phyloP scores from a whole-genome alignment of 2,113 vertebrate species.

The Myodes glareolus region DNA sequence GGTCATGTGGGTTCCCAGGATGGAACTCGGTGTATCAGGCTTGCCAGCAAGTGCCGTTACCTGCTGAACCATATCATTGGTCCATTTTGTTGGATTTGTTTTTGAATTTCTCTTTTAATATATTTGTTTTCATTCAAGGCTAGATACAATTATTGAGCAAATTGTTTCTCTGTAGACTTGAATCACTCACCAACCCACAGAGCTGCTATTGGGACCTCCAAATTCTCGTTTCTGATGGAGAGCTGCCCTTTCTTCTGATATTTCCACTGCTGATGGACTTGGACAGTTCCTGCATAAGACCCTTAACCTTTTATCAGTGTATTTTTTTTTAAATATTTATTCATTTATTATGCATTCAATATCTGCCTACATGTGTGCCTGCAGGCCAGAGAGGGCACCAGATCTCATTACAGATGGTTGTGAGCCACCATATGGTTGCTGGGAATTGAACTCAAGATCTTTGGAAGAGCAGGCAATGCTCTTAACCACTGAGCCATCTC shows the following conservation, averaged over 20 bases:
- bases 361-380: too few species aligned
- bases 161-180: constrained; percentile 28
- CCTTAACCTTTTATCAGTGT: constrained; percentile 15
- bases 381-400: too few species aligned
- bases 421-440: too few species aligned
- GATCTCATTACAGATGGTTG: too few species aligned
- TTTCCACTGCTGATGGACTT: background rate
- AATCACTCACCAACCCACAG: background rate
- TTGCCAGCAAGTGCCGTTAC: background rate
- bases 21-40: background rate
- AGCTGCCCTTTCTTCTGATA: background rate
- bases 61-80: too few species aligned
- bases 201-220: background rate
- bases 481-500: too few species aligned
- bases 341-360: too few species aligned
- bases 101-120: background rate
- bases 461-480: too few species aligned
- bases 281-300: background rate
- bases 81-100: background rate
- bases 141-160: constrained; percentile 44
- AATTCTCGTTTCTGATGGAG: constrained; percentile 41
- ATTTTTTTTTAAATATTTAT: too few species aligned
- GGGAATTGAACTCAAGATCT: too few species aligned
- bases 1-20: background rate
- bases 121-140: constrained; percentile 48